Conservation (phyloP, 92 coral and sea anemone genomes). For the Siderastrea siderea region DNA sequence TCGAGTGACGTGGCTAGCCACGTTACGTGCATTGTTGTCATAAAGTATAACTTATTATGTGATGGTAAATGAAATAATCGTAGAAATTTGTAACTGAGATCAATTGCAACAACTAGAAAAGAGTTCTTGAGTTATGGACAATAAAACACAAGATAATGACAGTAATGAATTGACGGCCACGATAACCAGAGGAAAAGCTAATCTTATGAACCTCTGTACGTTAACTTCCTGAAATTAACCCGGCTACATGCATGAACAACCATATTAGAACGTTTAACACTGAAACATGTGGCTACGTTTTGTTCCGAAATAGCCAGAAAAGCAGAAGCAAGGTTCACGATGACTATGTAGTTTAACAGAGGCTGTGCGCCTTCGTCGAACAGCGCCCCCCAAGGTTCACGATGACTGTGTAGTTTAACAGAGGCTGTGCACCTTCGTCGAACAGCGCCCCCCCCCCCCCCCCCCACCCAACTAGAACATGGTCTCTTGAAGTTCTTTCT, state of each 20-base stretch:
- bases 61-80: too few species aligned
- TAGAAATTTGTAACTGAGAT: too few species aligned
- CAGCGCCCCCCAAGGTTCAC: too few species aligned
- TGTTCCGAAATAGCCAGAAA: background rate
- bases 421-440: too few species aligned
- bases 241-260: background rate
- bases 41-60: too few species aligned
- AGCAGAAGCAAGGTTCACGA: background rate
- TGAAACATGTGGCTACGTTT: background rate
- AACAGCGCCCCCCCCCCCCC: too few species aligned
- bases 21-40: background rate
- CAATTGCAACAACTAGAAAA: too few species aligned
- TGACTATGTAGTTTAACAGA: too few species aligned
- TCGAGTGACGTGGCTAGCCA: background rate
- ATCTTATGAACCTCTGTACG: background rate
- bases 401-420: too few species aligned
- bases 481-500: background rate
- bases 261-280: background rate
- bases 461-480: too few species aligned
- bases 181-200: background rate
- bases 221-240: slow-evolving; percentile 33
- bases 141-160: background rate
- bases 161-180: background rate
- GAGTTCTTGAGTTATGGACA: background rate
- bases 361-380: too few species aligned